Percentiles rank a stretch among this genome's conserved stretches.
Conservation (phyloP, 2,797 vertebrate genomes). For the Pantherophis vulpinus region DNA sequence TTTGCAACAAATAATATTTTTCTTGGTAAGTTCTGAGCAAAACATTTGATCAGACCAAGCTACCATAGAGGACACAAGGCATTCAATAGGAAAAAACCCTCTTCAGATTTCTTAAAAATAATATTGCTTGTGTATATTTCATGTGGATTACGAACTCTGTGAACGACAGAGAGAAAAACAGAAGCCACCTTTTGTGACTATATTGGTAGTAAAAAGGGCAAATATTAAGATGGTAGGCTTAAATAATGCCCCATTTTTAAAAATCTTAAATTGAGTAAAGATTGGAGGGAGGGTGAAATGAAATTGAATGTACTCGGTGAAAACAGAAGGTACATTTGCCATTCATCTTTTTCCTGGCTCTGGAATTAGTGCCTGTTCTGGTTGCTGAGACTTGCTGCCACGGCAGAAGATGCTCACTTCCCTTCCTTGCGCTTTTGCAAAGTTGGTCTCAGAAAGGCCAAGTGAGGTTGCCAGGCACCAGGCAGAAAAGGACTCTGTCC, state of each 20-base stretch:
- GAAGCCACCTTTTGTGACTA: neutral
- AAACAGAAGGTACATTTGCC: slow-evolving; percentile 5
- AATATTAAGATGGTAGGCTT: neutral
- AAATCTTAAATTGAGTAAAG: neutral
- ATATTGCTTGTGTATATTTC: neutral
- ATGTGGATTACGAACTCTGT: neutral
- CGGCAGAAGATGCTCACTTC: fast-evolving
- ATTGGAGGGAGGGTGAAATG: neutral
- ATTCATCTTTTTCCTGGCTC: fast-evolving
- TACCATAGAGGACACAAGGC: neutral
- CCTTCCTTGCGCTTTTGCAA: neutral
- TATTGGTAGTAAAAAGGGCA: neutral
- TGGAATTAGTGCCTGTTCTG: fast-evolving
- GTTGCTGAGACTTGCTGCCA: neutral
- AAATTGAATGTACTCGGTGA: neutral
- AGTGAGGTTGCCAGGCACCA: neutral
- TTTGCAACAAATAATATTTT: neutral
- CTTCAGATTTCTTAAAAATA: neutral
- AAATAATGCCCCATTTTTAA: neutral
- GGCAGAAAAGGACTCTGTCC: neutral
- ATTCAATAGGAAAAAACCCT: neutral
- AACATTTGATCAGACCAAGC: neutral
- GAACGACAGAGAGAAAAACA: no score
- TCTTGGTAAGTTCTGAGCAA: neutral
- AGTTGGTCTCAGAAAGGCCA: neutral